phyloP scores from a whole-genome alignment of 2,888 invertebrate species.

The Epistrophe grossulariae region DNA sequence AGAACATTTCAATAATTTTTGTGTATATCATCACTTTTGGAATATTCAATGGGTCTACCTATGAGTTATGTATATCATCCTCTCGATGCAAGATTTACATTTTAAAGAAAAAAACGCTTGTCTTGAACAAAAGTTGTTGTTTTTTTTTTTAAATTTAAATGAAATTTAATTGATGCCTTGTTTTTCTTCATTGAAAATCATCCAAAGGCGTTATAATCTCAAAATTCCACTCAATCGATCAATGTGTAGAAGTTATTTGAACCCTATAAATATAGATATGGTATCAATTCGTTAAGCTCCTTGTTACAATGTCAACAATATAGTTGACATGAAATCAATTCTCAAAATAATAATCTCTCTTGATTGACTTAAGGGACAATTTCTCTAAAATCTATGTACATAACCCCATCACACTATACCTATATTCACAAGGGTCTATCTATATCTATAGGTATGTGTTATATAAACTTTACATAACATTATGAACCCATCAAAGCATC shows the following conservation, averaged over 20 bases:
- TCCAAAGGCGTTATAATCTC: neutral
- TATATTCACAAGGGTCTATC: neutral
- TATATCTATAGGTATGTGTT: neutral
- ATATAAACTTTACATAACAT: slow-evolving; percentile 11
- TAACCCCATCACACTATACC: neutral
- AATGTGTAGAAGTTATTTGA: neutral
- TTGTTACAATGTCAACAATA: slow-evolving; percentile 30
- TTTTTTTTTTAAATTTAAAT: neutral
- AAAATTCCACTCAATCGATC: slow-evolving; percentile 9
- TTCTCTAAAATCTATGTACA: slow-evolving; percentile 12
- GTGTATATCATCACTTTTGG: neutral
- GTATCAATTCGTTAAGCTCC: slow-evolving; percentile 14
- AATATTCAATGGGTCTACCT: neutral
- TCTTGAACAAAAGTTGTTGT: neutral
- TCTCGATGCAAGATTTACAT: neutral
- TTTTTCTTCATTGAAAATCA: slow-evolving; percentile 3
- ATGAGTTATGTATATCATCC: neutral
- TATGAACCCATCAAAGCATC: slow-evolving; percentile 24
- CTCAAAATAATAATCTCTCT: slow-evolving; percentile 31
- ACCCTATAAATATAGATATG: neutral
- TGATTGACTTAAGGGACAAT: slow-evolving; percentile 38
- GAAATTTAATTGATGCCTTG: neutral
- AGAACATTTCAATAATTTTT: neutral
- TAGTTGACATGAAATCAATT: slow-evolving; percentile 37
- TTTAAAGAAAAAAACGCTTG: neutral